Conservation (phyloP, 2,888 invertebrate genomes). For the Tetanocera ferruginea region DNA sequence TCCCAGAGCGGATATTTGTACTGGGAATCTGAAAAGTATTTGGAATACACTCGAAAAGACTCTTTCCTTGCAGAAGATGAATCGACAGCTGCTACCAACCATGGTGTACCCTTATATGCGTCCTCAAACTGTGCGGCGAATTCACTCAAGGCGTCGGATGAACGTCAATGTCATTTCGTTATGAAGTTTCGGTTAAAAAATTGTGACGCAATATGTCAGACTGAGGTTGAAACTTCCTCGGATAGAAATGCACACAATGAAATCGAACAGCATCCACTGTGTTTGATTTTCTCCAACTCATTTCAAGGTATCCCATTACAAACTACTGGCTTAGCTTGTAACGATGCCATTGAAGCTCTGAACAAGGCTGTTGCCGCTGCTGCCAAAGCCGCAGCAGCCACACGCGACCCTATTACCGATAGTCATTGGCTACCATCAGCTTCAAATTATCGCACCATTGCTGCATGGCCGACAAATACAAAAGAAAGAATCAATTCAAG, state of each 20-base stretch:
- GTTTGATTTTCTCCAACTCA: conserved; percentile 39
- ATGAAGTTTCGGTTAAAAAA: conserved; percentile 78
- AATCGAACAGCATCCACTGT: conserved; percentile 38
- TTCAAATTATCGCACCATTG: neutral
- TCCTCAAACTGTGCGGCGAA: conserved; percentile 42
- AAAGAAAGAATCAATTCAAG: conserved; percentile 17
- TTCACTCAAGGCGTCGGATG: neutral
- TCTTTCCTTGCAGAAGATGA: conserved; percentile 55
- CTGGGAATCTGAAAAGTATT: conserved; percentile 71
- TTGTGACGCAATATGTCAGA: conserved; percentile 74
- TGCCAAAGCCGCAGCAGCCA: conserved; percentile 46
- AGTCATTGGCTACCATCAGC: conserved; percentile 38
- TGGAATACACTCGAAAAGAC: conserved; percentile 58
- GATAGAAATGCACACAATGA: conserved; percentile 8
- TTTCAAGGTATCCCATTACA: conserved; percentile 34
- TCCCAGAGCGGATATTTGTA: conserved; percentile 77
- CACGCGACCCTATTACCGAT: conserved; percentile 25
- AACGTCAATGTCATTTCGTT: conserved; percentile 69
- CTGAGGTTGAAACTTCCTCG: conserved; percentile 61
- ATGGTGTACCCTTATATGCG: conserved; percentile 40
- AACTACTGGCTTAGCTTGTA: conserved; percentile 45
- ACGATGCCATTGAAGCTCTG: conserved; percentile 50
- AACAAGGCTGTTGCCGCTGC: conserved; percentile 52
- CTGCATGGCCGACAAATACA: neutral
- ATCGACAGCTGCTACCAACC: conserved; percentile 18